Percentiles rank a stretch among this genome's conserved stretches.
Evolutionary conservation across 1,140 invertebrate genomes (phyloP).

Genomic region (Hestina assimilis): DNA sequence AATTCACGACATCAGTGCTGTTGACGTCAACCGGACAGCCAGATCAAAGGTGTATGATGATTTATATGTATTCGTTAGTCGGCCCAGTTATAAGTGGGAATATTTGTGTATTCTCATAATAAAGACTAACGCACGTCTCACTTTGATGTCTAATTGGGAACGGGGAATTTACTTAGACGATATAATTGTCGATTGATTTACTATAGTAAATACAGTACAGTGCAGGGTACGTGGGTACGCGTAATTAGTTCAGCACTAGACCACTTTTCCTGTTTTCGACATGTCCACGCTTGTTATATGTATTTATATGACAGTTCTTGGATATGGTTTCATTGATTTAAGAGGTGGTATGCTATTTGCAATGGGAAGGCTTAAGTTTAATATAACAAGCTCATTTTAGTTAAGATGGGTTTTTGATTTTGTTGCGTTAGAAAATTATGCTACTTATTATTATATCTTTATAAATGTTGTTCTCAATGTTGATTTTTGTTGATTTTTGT

Average conservation of each 20-base stretch:
- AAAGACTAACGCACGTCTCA: slow-evolving; percentile 18
- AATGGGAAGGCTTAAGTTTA: too few relatives aligned
- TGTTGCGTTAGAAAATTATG: too few relatives aligned
- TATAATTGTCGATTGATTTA: slow-evolving; percentile 55
- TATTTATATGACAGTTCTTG: too few relatives aligned
- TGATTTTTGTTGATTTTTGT: too few relatives aligned
- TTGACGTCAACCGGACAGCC: slow-evolving; percentile 66
- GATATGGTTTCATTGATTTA: too few relatives aligned
- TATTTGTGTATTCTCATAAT: slow-evolving; percentile 68
- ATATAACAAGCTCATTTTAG: too few relatives aligned
- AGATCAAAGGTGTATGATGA: slow-evolving; percentile 66
- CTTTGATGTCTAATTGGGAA: slow-evolving; percentile 73
- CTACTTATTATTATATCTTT: too few relatives aligned
- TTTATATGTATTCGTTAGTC: slow-evolving; percentile 65
- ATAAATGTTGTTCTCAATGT: too few relatives aligned
- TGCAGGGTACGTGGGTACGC: neutral
- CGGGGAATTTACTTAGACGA: slow-evolving; percentile 36
- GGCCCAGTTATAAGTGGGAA: slow-evolving; percentile 56
- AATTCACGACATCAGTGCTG: slow-evolving; percentile 52
- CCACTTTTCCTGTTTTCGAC: slow-evolving; percentile 8
- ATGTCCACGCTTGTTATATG: neutral
- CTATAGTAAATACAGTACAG: neutral
- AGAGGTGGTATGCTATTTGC: too few relatives aligned
- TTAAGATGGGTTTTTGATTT: too few relatives aligned
- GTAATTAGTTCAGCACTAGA: neutral